Evolutionary conservation across 2,888 invertebrate genomes (phyloP).

Genomic region (Hylaea fasciaria): DNA sequence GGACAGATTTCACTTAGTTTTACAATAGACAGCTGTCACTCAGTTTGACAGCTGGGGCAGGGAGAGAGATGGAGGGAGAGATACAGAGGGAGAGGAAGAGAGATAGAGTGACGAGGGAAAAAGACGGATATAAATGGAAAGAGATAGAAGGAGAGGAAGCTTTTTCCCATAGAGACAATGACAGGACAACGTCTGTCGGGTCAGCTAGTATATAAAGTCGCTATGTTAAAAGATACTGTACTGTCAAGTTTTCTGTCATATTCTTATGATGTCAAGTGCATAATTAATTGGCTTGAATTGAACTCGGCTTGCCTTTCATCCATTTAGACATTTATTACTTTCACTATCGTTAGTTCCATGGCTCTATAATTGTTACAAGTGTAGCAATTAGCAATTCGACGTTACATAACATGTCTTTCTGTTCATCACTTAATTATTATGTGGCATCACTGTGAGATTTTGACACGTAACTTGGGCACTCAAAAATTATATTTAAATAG

Average conservation of each 20-base stretch:
- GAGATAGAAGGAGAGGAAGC: no score
- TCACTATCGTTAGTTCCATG: conserved; percentile 18
- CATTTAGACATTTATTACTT: conserved; percentile 17
- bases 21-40: no score
- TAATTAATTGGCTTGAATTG: conserved; percentile 15
- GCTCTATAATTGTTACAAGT: conserved; percentile 22
- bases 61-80: no score
- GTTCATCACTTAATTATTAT: conserved; percentile 11
- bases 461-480: conserved; percentile 1
- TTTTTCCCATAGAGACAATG: no score
- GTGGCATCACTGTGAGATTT: background rate
- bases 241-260: background rate
- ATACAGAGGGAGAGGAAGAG: no score
- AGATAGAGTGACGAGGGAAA: no score
- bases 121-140: no score
- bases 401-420: conserved; percentile 16
- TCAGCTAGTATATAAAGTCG: background rate
- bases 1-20: no score
- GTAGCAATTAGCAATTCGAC: conserved; percentile 19
- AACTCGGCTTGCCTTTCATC: conserved; percentile 8
- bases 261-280: background rate
- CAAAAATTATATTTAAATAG: conserved; percentile 4
- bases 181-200: no score
- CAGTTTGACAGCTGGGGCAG: no score
- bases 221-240: background rate